A percentile compares a stretch with the other conserved stretches of the same genome.
phyloP scores from a whole-genome alignment of 2,888 invertebrate genomes.

The Orchestes rusci region DNA sequence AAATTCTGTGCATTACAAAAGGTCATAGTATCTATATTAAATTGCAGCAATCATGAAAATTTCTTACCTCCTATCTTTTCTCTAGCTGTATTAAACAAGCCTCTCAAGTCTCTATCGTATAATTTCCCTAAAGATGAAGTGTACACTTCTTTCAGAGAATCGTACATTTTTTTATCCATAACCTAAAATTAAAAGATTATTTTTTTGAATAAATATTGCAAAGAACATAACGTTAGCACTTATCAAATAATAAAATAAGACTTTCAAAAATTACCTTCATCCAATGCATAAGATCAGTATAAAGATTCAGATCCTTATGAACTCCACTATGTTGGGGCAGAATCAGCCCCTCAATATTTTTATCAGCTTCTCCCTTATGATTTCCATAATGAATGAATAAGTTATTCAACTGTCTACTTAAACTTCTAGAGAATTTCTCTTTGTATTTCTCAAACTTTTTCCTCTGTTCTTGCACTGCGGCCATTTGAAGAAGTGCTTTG shows the following conservation, averaged over 20 bases:
- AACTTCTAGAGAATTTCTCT: conserved; percentile 71
- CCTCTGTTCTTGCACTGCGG: conserved; percentile 75
- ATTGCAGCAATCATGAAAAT: no score
- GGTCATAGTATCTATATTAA: no score
- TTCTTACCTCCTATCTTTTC: conserved; percentile 42
- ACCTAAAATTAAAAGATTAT: conserved; percentile 36
- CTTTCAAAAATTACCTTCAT: conserved; percentile 51
- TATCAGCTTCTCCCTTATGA: conserved; percentile 59
- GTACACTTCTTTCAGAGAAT: conserved; percentile 75
- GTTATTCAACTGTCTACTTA: conserved; percentile 89
- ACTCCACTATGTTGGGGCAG: conserved; percentile 72
- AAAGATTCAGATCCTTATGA: conserved; percentile 80
- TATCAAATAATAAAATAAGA: no score
- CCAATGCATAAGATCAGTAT: conserved; percentile 89
- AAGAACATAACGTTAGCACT: no score
- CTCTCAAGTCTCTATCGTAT: conserved; percentile 78
- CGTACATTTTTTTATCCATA: conserved; percentile 77
- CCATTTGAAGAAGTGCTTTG: conserved; percentile 56
- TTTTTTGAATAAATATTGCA: neutral
- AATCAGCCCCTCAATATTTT: conserved; percentile 47
- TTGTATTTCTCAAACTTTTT: conserved; percentile 70
- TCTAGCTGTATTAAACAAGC: conserved; percentile 70
- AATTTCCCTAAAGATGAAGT: conserved; percentile 76
- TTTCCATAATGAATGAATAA: conserved; percentile 86
- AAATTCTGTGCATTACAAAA: no score